A percentile compares a stretch with the other conserved stretches of the same genome.
phyloP scores from a whole-genome alignment of 2,888 invertebrate genomes.

The Synanthedon tipuliformis region DNA sequence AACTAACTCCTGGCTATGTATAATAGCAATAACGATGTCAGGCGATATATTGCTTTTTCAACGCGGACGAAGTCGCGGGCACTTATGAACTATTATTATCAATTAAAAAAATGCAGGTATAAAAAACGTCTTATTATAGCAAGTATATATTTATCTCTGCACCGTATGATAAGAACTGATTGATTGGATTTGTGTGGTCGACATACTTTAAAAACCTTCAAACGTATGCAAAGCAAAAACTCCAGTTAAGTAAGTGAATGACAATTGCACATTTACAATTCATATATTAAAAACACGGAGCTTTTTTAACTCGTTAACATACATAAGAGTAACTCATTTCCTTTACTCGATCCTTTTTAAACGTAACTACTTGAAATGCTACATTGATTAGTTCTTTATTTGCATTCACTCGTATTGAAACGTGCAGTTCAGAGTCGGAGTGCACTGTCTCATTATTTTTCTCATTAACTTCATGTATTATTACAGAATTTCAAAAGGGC shows the following conservation, averaged over 20 bases:
- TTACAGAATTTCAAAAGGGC: not conserved
- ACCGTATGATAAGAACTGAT: no score
- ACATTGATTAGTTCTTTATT: not conserved
- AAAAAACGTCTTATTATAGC: no score
- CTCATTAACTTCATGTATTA: not conserved
- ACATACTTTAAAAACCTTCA: not conserved
- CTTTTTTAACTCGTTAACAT: constrained; percentile 7
- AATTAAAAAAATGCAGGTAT: no score
- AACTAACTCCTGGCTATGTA: no score
- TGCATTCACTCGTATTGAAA: not conserved
- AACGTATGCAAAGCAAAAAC: not conserved
- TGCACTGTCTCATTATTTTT: not conserved
- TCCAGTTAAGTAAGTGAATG: constrained; percentile 1
- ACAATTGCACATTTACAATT: constrained; percentile 8
- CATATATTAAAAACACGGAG: constrained; percentile 7
- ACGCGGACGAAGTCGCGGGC: no score
- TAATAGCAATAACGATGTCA: no score
- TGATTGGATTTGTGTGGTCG: not conserved
- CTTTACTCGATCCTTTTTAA: constrained; percentile 3
- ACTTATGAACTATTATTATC: no score
- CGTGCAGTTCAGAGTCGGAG: not conserved
- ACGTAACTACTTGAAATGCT: not conserved
- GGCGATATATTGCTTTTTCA: no score
- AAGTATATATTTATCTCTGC: no score
- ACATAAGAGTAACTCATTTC: constrained; percentile 8